Evolutionary conservation across 2,113 vertebrate species (phyloP), one percentile per base, ranked within the genome.

Genomic region (Pleuronectes platessa): DNA sequence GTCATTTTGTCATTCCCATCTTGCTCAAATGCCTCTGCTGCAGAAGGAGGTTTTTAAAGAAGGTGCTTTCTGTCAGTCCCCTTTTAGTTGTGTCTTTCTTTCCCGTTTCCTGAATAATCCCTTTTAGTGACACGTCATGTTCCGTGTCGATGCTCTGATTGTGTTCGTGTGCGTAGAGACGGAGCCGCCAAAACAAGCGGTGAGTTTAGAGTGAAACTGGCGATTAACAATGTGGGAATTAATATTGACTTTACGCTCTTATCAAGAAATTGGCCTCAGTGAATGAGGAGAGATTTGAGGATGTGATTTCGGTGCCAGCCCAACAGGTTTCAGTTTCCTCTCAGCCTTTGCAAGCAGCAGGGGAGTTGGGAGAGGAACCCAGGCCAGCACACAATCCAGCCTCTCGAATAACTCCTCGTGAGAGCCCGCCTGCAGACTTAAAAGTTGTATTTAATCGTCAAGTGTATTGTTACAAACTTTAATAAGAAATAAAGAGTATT

Each of bases 291-390:
- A 51, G 49, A 51, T 51, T 51, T 20, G 45, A 51, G n/a, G 17
- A 51, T 20, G 17, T 6, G 49, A 51, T 13, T 6, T 18, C 18
- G 8, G 49, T 51, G 49, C 20, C 45, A 12, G 53, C 73, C 61
- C 64, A 49, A 77, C 75, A 69, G 82, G 72, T 74, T 66, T 71
- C 49, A 69, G 82, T 79, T 71, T 62, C 27, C 42, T 55, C 61
- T 62, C 51, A 10, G 51, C 18, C 18, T 54, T 21, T 54, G 20
- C 20, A 20, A 54, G 18, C 51, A 54, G 51, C 51, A n/a, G 51
- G 20, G 51, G 51, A 54, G 20, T 67, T 26, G 53, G 37, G 0
- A 3, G 18, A 74, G 58, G 71, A 76, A 74, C 20, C 13, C 13
- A 26, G 26, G 15, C 13, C 13, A 26, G 26, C 18, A 17, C 58